Base-by-base conservation (phyloP, 1,140 invertebrate genomes). In the Musca vetustissima region DNA sequence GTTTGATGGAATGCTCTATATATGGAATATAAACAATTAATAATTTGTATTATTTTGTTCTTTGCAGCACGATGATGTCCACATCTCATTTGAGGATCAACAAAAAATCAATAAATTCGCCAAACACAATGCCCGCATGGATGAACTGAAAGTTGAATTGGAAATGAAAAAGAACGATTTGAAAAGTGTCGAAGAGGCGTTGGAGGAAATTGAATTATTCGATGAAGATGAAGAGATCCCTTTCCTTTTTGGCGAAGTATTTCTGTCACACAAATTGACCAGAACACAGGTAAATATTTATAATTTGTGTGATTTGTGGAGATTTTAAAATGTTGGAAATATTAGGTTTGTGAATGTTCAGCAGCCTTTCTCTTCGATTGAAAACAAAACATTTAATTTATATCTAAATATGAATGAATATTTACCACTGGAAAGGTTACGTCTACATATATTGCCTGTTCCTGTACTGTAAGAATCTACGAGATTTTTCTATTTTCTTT, bases 41-140 rank as follows among this genome's bases (percentile, higher is more conserved):
- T 55, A 57, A 55, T 11, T 72, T 15, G 15, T 7, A 21, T 53
- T 52, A 19, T n/a, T 28, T 59, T 36, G 2, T 68, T 17, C 50
- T 36, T n/a, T 57, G 64, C 22, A 53, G 19, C 36, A 71, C 59
- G 70, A 71, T 66, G 95, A 98, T 86, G 92, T 96, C 67, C 92
- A 97, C 80, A 96, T 98, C 72, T 95, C 95, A 4, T 96, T 89
- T 80, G 96, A 98, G 84, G 97, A 98, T 86, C 97, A 99, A 84
- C 93, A 96, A 77, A 96, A 96, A 85, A 98, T 99, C 70, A 99
- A 98, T 82, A 92, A 92, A 83, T 99, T 98, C 85, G 97, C 97
- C 4, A 86, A 93, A 70, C 88, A 93, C 67, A 98, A 98, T 87
- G 94, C 94, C 2, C 92, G 92, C 82, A 86, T 96, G 72, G 93